Evolutionary conservation across 2,113 vertebrate species (phyloP).

Genomic region (Butorides virescens): DNA sequence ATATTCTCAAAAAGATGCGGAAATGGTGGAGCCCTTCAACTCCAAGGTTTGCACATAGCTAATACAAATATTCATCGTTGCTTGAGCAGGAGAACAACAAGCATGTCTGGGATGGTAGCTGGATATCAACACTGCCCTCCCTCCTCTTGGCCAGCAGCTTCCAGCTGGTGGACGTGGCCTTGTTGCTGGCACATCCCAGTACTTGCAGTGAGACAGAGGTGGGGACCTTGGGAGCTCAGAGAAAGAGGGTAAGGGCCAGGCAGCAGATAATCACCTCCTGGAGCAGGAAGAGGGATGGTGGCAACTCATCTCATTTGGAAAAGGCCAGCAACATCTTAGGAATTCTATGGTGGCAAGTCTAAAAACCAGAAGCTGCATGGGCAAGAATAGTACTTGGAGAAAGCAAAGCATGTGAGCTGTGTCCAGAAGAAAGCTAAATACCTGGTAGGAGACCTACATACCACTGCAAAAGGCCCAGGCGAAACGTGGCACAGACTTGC

Average conservation of each 20-base stretch:
- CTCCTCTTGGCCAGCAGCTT: not conserved
- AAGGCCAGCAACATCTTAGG: not conserved
- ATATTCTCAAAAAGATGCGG: rapidly evolving
- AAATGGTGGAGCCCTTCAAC: not conserved
- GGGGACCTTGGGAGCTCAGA: not conserved
- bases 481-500: rapidly evolving
- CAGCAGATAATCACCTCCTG: not conserved
- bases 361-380: not conserved
- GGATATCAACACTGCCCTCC: not conserved
- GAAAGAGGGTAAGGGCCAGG: not conserved
- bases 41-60: not conserved
- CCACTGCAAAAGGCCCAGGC: not conserved
- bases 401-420: not conserved
- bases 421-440: not conserved
- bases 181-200: not conserved
- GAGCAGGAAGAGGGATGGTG: not conserved
- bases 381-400: not conserved
- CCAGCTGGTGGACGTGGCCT: not conserved
- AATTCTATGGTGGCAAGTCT: not conserved
- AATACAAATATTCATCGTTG: not conserved
- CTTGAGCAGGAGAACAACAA: not conserved
- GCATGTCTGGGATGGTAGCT: not conserved
- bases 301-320: not conserved
- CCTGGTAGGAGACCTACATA: not conserved
- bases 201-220: not conserved